Evolutionary conservation across 2,113 vertebrate genomes (phyloP), one percentile per base, ranked within the genome.

Genomic region (rabbit (Oryctolagus cuniculus)): DNA sequence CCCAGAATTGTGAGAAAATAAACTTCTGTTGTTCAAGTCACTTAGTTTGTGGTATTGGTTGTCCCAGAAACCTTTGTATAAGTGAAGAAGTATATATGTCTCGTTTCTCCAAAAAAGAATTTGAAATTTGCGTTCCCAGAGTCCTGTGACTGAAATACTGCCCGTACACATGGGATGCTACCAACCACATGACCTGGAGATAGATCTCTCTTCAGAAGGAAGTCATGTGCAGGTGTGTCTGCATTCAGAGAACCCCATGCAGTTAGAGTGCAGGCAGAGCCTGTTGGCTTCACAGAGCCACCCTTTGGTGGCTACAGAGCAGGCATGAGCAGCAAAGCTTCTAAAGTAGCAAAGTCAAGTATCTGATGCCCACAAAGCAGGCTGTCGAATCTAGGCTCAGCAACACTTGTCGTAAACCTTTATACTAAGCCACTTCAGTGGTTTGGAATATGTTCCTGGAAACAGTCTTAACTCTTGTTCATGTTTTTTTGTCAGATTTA

Each of bases 171-270:
- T 3, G 4, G 88, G 24, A 1, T 1, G 31, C 34, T 16, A 66
- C 29, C 19, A 17, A 2, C 8, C 10, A 24, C n/a, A 70, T 31
- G 31, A 79, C 21, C 16, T 12, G 4, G 10, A 61, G 7, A 61
- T 67, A 89, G 31, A 36, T 55, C 44, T 63, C 15, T 24, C 27
- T 25, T 86, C 55, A 55, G 5, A 44, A 64, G 13, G 7, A 6
- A 66, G 17, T 10, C 25, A 10, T 0, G 13, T 16, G 55, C 55
- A 0, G 53, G 36, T 77, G 31, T 63, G 69, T 49, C 27, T 11
- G 22, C 2, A 19, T 44, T 36, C 10, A 3, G 3, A 24, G 13
- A 36, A 0, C 4, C 78, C 22, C n/a, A 5, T 44, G 25, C 8
- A 66, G n/a, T 16, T 16, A 64, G 12, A n/a, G 36, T 27, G 55